Conservation (phyloP, 2,797 vertebrate genomes). For the Crenichthys baileyi region DNA sequence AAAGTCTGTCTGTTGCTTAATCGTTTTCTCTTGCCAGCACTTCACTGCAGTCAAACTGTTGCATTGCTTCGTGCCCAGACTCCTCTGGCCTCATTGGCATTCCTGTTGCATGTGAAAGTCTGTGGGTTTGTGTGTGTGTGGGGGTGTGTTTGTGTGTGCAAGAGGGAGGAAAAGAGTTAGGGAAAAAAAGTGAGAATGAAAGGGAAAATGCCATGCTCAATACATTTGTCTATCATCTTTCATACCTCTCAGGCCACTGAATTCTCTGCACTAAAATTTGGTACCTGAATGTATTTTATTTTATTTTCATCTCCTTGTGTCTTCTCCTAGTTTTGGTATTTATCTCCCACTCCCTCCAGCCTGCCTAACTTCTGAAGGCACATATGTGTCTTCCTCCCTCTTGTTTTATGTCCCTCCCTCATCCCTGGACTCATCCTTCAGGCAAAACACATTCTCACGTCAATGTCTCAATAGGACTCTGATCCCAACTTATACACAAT, state of each 20-base stretch:
- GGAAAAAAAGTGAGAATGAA: conserved; percentile 38
- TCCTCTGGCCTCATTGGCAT: conserved; percentile 71
- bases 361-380: conserved; percentile 1
- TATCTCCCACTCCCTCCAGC: background rate
- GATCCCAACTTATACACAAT: conserved; percentile 22
- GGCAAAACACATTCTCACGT: conserved; percentile 32
- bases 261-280: conserved; percentile 29
- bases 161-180: background rate
- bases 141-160: conserved; percentile 11
- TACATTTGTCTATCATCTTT: conserved; percentile 49
- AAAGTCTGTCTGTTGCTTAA: conserved; percentile 26
- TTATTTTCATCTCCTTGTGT: background rate
- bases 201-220: conserved; percentile 26
- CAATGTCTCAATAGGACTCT: conserved; percentile 33
- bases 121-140: conserved; percentile 19
- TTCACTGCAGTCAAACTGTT: conserved; percentile 80
- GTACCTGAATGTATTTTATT: conserved; percentile 22
- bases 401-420: conserved; percentile 27
- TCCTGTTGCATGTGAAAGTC: conserved; percentile 54
- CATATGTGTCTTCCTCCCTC: background rate
- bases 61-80: conserved; percentile 77
- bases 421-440: conserved; percentile 47
- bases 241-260: conserved; percentile 26
- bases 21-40: conserved; percentile 52
- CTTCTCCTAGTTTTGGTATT: background rate